phyloP scores from a whole-genome alignment of 2,888 invertebrate genomes.

The Diaperis boleti region DNA sequence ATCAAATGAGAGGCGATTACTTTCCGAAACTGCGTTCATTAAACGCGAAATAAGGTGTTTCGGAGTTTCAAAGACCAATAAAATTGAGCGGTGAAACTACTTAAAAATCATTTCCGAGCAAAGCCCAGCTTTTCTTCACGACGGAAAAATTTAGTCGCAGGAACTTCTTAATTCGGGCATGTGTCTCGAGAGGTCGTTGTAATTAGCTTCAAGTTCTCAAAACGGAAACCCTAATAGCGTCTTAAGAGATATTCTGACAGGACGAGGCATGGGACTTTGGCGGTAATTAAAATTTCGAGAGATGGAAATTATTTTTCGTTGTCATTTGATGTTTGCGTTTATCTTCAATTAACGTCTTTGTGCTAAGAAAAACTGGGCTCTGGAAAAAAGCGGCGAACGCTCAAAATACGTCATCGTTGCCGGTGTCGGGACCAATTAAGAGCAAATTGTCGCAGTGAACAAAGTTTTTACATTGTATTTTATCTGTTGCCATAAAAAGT shows the following conservation, averaged over 20 bases:
- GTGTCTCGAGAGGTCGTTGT: conserved; percentile 37
- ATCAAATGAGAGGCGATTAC: conserved; percentile 30
- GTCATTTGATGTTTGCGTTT: background rate
- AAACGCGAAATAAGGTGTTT: conserved; percentile 22
- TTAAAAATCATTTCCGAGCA: conserved; percentile 5
- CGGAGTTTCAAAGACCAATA: conserved; percentile 6
- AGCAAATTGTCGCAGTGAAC: too few species aligned
- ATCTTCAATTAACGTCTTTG: background rate
- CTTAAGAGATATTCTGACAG: background rate
- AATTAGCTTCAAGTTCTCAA: conserved; percentile 34
- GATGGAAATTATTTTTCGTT: background rate
- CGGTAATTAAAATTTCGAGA: background rate
- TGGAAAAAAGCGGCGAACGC: too few species aligned
- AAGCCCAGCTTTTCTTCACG: conserved; percentile 6
- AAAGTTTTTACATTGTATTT: too few species aligned
- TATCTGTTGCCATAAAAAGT: too few species aligned
- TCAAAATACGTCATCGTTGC: too few species aligned
- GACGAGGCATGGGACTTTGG: background rate
- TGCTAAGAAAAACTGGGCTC: background rate
- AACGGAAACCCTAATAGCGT: conserved; percentile 3
- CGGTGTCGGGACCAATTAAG: too few species aligned
- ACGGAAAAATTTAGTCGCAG: conserved; percentile 4
- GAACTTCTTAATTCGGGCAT: conserved; percentile 47
- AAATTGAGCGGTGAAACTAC: conserved; percentile 13
- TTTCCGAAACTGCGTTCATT: conserved; percentile 27